Evolutionary conservation across 2,888 invertebrate species (phyloP).

Genomic region (Troides oblongomaculatus): DNA sequence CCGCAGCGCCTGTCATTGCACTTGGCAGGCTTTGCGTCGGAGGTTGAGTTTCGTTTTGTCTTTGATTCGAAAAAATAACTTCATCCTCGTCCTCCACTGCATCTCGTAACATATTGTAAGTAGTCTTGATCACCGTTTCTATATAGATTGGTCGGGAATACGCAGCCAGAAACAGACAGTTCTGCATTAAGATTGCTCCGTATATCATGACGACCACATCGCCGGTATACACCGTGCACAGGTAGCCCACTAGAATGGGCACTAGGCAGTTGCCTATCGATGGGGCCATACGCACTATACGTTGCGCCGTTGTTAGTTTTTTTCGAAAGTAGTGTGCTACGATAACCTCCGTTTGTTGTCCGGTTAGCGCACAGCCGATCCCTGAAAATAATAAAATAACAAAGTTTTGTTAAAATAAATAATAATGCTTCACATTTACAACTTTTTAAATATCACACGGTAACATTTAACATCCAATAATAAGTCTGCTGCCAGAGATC

Average conservation of each 20-base stretch:
- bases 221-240: conserved; percentile 65
- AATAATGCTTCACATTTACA: too few relatives aligned
- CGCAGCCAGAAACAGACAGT: conserved; percentile 73
- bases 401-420: too few relatives aligned
- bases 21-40: conserved; percentile 33
- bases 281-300: conserved; percentile 74
- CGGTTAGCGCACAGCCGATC: conserved; percentile 77
- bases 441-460: too few relatives aligned
- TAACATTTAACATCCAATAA: too few relatives aligned
- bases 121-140: conserved; percentile 65
- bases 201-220: conserved; percentile 77
- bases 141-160: conserved; percentile 79
- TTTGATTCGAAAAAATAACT: conserved; percentile 76
- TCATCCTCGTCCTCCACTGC: conserved; percentile 78
- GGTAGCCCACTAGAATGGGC: conserved; percentile 73
- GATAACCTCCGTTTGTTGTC: conserved; percentile 79
- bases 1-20: conserved; percentile 29
- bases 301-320: conserved; percentile 74
- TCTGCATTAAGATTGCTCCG: conserved; percentile 80
- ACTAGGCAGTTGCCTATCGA: conserved; percentile 77
- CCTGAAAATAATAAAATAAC: conserved; percentile 55
- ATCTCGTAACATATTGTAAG: conserved; percentile 70
- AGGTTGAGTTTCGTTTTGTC: conserved; percentile 33
- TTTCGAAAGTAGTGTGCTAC: conserved; percentile 80
- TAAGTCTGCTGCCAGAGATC: too few relatives aligned